Conservation (phyloP, 2,888 invertebrate species). For the Habroteleia sp. region DNA sequence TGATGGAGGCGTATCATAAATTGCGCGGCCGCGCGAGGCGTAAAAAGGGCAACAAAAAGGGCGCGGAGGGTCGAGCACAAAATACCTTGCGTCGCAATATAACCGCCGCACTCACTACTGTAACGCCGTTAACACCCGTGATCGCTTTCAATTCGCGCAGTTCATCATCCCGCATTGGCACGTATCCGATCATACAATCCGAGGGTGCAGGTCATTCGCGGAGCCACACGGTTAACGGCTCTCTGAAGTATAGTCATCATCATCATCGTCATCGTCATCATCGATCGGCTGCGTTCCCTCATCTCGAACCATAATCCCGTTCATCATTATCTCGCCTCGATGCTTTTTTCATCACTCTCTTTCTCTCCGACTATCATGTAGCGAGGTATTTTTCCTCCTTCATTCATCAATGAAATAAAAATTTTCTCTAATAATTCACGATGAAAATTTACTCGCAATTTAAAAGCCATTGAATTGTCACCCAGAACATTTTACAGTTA, state of each 20-base stretch:
- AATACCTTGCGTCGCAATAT: slow-evolving; percentile 73
- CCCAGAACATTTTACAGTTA: slow-evolving; percentile 37
- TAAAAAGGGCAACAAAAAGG: slow-evolving; percentile 39
- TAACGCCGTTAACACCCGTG: slow-evolving; percentile 80
- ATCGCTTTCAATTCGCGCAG: slow-evolving; percentile 80
- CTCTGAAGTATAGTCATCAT: slow-evolving; percentile 54
- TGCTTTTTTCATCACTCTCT: slow-evolving; percentile 13
- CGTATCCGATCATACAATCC: slow-evolving; percentile 31
- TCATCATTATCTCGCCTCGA: slow-evolving; percentile 46
- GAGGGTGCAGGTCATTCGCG: slow-evolving; percentile 31
- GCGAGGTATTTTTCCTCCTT: slow-evolving; percentile 14
- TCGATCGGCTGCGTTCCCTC: slow-evolving; percentile 61
- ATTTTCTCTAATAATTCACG: slow-evolving; percentile 34
- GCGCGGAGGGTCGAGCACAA: slow-evolving; percentile 55
- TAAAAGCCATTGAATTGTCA: slow-evolving; percentile 52
- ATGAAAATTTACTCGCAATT: slow-evolving; percentile 42
- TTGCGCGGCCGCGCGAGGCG: slow-evolving; percentile 49
- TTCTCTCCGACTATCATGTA: no score
- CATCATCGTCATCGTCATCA: slow-evolving; percentile 70
- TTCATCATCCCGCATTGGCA: slow-evolving; percentile 78
- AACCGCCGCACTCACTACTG: slow-evolving; percentile 69
- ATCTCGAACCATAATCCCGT: slow-evolving; percentile 7
- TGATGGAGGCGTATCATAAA: slow-evolving; percentile 51
- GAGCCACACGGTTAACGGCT: slow-evolving; percentile 35
- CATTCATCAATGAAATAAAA: slow-evolving; percentile 39